Base-by-base conservation (phyloP, 2,888 invertebrate genomes). In the Melipona beecheii region DNA sequence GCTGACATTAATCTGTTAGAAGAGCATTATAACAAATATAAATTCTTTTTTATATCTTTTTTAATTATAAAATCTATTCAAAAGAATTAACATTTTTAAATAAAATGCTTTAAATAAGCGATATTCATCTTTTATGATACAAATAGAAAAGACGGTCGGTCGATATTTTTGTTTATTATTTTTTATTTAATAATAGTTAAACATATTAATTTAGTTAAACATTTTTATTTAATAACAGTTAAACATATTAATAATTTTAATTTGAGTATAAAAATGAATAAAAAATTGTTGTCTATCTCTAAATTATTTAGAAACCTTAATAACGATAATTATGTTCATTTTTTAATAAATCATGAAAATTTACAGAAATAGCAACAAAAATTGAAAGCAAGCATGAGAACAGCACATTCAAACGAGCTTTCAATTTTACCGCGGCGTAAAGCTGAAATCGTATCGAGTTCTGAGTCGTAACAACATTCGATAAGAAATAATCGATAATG, bases 401-500 rank as follows among this genome's bases (percentile, higher is more conserved):
- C n/a, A 58, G n/a, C n/a, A 52, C 13, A 31, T 43, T 17, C 6
- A n/a, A 52, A 19, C 6, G 6, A 56, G 0, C 54, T 75, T 81
- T 82, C 11, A 75, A 83, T 49, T 83, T 83, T 77, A 58, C 83
- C 83, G 83, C 83, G 49, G 17, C 56, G 9, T 24, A 52, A 43
- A 70, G 17, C 69, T 43, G 58, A 66, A 70, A 54, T 83, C 60
- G 74, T 73, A 84, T 84, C 73, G 73, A 74, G 74, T 73, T 49
- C 24, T 27, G 49, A 69, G 66, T 83, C 70, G 68, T 52, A 19
- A 15, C 21, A 76, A 15, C 21, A 76, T 76, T 84, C 84, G 85
- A 84, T 75, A 81, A 71, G 52, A 64, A 60, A 66, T 72, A 81
- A 84, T 81, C 85, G 85, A 84, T 84, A 84, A 80, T 64, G 54